A percentile compares a stretch with the other conserved stretches of the same genome.
phyloP scores from a whole-genome alignment of 2,113 vertebrate genomes.

The Leucopsar rothschildi region DNA sequence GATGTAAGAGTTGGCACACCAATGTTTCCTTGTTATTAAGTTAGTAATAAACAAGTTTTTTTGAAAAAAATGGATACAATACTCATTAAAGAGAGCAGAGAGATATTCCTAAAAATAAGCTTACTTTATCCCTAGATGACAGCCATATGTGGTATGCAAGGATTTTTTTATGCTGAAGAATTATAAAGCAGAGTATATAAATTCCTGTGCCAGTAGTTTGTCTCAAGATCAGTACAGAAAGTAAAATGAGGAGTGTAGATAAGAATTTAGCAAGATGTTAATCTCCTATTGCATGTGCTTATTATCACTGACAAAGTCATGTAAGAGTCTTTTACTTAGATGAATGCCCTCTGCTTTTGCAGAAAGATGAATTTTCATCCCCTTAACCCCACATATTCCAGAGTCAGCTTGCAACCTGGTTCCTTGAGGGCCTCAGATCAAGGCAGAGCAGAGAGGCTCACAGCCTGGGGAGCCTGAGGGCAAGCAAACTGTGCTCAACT shows the following conservation, averaged over 20 bases:
- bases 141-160: neutral
- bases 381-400: neutral
- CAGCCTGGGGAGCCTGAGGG: neutral
- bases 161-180: neutral
- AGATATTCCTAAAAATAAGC: neutral
- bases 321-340: neutral
- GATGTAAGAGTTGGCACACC: rapidly evolving
- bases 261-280: neutral
- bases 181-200: neutral
- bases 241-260: neutral
- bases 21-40: neutral
- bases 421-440: neutral
- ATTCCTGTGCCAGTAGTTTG: neutral
- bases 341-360: neutral
- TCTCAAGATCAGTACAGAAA: neutral
- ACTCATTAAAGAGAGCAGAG: neutral
- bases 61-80: neutral
- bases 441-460: too few species aligned
- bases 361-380: neutral
- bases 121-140: neutral
- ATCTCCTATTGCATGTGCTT: rapidly evolving
- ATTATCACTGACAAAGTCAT: neutral
- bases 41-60: neutral
- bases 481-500: too few species aligned
- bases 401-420: neutral